A percentile compares a stretch with the other conserved stretches of the same genome.
Evolutionary conservation across 1,140 invertebrate genomes (phyloP).

Genomic region (Papilio aristodemus): DNA sequence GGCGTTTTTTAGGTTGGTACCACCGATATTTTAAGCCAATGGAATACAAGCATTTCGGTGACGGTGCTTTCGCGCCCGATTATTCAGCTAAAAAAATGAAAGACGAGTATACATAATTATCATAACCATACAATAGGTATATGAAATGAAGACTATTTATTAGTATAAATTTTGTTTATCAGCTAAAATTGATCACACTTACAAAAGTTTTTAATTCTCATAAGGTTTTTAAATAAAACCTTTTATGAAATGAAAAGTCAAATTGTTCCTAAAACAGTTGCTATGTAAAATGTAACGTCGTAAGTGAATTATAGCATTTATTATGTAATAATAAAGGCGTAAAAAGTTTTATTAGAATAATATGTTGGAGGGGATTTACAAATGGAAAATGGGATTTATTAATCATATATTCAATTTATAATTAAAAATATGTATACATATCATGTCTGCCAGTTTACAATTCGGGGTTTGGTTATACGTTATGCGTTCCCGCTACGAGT

Average conservation of each 20-base stretch:
- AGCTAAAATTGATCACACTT: not conserved
- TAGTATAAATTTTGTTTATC: not conserved
- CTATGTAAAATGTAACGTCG: conserved; percentile 2
- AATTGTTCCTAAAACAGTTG: not conserved
- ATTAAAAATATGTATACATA: conserved; percentile 13
- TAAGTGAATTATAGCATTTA: not conserved
- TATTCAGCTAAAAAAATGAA: conserved; percentile 66
- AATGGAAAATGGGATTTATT: not conserved
- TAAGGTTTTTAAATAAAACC: not conserved
- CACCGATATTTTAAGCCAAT: conserved; percentile 64
- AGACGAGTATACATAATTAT: conserved; percentile 39
- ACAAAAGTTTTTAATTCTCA: not conserved
- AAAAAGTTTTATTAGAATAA: not conserved
- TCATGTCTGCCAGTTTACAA: conserved; percentile 35
- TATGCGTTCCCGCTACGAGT: conserved; percentile 43
- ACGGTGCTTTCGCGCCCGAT: conserved; percentile 77
- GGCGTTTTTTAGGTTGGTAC: conserved; percentile 68
- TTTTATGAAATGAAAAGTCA: not conserved
- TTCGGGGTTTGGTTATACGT: conserved; percentile 31
- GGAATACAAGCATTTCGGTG: conserved; percentile 52
- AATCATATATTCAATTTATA: not conserved
- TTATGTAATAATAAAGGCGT: not conserved
- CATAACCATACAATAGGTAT: conserved; percentile 37
- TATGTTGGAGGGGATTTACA: not conserved
- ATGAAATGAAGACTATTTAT: not conserved